Conservation (phyloP, 2,888 invertebrate genomes). For the Drosophila algonquin region DNA sequence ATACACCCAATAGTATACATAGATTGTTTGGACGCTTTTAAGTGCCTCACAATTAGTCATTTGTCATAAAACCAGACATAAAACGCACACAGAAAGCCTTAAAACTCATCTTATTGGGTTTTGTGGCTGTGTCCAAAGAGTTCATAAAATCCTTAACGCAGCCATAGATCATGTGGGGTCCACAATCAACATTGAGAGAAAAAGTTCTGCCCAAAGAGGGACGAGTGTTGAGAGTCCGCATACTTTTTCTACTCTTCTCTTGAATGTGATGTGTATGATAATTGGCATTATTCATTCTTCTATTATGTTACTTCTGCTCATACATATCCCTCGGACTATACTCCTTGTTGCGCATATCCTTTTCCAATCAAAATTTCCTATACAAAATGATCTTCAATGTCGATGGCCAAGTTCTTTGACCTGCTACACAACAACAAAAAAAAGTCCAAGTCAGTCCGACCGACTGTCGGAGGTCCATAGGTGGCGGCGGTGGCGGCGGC, state of each 20-base stretch:
- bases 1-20: neutral
- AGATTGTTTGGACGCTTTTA: slow-evolving; percentile 49
- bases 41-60: slow-evolving; percentile 74
- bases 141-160: slow-evolving; percentile 31
- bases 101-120: slow-evolving; percentile 6
- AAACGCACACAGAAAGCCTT: slow-evolving; percentile 13
- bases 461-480: slow-evolving; percentile 16
- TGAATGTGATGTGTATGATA: too few species aligned
- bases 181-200: neutral
- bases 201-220: slow-evolving; percentile 1
- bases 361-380: neutral
- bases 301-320: too few species aligned
- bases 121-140: slow-evolving; percentile 6
- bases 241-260: too few species aligned
- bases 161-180: slow-evolving; percentile 18
- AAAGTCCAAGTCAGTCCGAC: slow-evolving; percentile 5
- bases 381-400: neutral
- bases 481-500: neutral
- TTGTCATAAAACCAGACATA: slow-evolving; percentile 58
- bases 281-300: too few species aligned
- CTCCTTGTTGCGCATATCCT: neutral
- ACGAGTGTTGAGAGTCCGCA: too few species aligned
- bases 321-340: neutral
- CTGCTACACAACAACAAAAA: slow-evolving; percentile 23
- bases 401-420: slow-evolving; percentile 20